These are phyloP conservation scores for Neuroterus valhalla DNA, from an alignment of 1,140 invertebrate genomes.

Conservation along the genomic window DNA sequence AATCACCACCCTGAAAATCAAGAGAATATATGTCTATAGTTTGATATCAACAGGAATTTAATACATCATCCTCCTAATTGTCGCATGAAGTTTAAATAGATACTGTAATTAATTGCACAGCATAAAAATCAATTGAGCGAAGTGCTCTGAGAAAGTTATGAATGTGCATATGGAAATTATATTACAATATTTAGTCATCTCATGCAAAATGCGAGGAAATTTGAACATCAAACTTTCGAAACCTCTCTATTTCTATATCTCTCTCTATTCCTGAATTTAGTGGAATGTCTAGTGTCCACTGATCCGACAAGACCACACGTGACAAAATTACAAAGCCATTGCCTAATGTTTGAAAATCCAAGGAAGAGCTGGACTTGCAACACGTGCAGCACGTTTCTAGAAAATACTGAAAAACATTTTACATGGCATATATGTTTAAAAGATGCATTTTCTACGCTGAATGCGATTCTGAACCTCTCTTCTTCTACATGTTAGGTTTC, in stretches of 20 bases:
- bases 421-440: neutral
- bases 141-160: neutral
- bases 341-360: slow-evolving; percentile 1
- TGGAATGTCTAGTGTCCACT: neutral
- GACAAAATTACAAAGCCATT: slow-evolving; percentile 21
- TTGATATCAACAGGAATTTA: no score
- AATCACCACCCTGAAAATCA: no score
- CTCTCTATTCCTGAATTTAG: neutral
- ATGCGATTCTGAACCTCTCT: no score
- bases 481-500: no score
- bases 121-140: neutral
- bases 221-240: neutral
- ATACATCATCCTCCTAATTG: no score
- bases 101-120: neutral
- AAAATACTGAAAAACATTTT: neutral
- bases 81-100: neutral
- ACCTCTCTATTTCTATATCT: neutral
- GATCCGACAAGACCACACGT: neutral
- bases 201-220: neutral
- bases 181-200: neutral
- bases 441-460: no score
- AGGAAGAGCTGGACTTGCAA: neutral
- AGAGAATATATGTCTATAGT: no score
- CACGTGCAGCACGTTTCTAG: neutral
- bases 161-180: neutral